Percentiles rank a stretch among this genome's conserved stretches.
These are phyloP conservation scores for Myotis pilosus DNA, from an alignment of 2,797 vertebrate species.

Conservation along the genomic window DNA sequence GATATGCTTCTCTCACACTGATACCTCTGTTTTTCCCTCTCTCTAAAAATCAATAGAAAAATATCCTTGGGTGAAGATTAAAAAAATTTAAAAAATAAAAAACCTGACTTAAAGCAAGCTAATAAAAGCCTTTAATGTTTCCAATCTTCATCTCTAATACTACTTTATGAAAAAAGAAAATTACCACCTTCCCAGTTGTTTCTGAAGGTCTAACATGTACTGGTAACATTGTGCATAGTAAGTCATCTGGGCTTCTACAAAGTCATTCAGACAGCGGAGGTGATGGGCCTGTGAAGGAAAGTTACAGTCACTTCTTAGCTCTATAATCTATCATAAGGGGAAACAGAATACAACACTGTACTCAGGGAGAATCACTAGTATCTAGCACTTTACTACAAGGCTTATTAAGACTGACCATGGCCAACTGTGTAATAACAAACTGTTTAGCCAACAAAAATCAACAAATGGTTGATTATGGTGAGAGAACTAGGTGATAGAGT, in stretches of 20 bases:
- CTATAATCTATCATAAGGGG: neutral
- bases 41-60: too few relatives aligned
- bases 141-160: neutral
- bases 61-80: too few relatives aligned
- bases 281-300: slow-evolving; percentile 91
- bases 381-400: neutral
- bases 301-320: slow-evolving; percentile 33
- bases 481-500: neutral
- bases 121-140: slow-evolving; percentile 42
- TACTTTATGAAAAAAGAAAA: slow-evolving; percentile 45
- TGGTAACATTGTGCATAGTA: slow-evolving; percentile 99
- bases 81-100: neutral
- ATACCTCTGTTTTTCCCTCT: too few relatives aligned
- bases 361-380: neutral
- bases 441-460: neutral
- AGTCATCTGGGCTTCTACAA: slow-evolving; percentile 97
- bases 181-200: slow-evolving; percentile 97
- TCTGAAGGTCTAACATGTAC: slow-evolving; percentile 98
- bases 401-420: neutral
- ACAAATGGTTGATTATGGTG: neutral
- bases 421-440: neutral
- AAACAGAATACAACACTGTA: neutral
- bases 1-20: too few relatives aligned
- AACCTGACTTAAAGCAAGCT: neutral
- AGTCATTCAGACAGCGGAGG: slow-evolving; percentile 96